Base-by-base conservation (phyloP, 2,797 vertebrate genomes). In the Pangasius krempfi region DNA sequence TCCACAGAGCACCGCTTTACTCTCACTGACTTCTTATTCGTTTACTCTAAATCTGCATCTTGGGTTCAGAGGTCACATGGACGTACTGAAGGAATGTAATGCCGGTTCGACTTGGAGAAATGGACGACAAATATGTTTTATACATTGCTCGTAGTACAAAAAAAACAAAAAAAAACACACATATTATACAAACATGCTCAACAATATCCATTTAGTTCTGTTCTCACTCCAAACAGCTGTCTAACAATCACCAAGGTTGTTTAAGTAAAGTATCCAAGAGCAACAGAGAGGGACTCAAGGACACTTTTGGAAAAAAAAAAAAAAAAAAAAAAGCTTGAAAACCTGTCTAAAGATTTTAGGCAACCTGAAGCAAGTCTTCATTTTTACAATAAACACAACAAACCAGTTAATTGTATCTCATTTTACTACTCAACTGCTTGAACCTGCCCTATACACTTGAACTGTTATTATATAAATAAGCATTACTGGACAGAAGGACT, bases 371-470 rank as follows among this genome's bases (percentile, higher is more conserved):
- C 89, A 86, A 86, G 91, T 92, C 89, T 91, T 92, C 88, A 89
- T 85, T 81, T 81, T 90, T 54, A 89, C 90, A 92, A 87, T 84
- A 56, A 88, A 92, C 93, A 90, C 92, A 88, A 85, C 68, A 83
- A 44, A 90, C 85, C 90, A 76, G 94, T 92, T 94, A 95, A 93
- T 89, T 89, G 91, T 90, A 94, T 66, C 66, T 92, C 94, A 94
- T 92, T 92, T 78, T 92, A 93, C 94, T 89, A 91, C 92, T 94
- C 90, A 93, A 93, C 93, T 94, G 93, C 93, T 93, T 92, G 91
- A 95, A 95, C 95, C 83, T 93, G 94, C 97, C 96, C 96, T 96
- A 94, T 94, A 97, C 97, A 97, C 97, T 97, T 98, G 97, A 98
- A 97, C 95, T 95, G 93, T 91, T 95, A 96, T 94, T 93, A 86